Percentiles rank a stretch among this genome's conserved stretches.
These are phyloP conservation scores for Buphagus erythrorhynchus DNA, from an alignment of 2,797 vertebrate genomes.

Conservation along the genomic window DNA sequence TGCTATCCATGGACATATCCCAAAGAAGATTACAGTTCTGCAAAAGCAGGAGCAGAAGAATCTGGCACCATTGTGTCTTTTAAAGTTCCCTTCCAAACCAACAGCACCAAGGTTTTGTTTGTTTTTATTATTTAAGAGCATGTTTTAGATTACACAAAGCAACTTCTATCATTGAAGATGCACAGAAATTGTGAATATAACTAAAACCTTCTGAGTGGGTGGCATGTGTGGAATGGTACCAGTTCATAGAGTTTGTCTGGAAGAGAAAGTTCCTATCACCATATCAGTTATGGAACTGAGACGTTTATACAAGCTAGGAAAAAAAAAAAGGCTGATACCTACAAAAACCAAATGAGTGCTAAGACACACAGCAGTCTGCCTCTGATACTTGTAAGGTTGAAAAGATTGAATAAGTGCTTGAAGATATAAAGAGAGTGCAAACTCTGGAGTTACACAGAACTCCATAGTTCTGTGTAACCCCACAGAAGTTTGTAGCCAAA, in stretches of 20 bases:
- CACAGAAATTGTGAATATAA: background rate
- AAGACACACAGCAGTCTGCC: background rate
- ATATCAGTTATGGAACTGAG: background rate
- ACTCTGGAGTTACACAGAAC: background rate
- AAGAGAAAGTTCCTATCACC: background rate
- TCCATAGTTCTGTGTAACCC: background rate
- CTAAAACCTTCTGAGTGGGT: background rate
- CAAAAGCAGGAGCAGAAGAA: background rate
- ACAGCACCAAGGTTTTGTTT: background rate
- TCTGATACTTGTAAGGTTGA: background rate
- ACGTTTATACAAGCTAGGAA: background rate
- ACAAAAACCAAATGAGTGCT: background rate
- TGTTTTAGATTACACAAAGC: background rate
- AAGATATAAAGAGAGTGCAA: background rate
- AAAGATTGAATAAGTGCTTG: background rate
- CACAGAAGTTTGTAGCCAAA: background rate
- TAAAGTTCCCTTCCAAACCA: background rate
- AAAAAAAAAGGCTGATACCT: background rate
- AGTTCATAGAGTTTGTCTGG: background rate
- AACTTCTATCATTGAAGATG: background rate
- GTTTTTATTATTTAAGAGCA: background rate
- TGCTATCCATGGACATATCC: background rate
- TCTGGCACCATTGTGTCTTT: rapidly evolving
- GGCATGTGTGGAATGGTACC: background rate
- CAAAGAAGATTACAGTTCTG: background rate